These are phyloP conservation scores for Pseudotriccus pelzelni DNA, from an alignment of 2,797 vertebrate genomes.

Conservation along the genomic window DNA sequence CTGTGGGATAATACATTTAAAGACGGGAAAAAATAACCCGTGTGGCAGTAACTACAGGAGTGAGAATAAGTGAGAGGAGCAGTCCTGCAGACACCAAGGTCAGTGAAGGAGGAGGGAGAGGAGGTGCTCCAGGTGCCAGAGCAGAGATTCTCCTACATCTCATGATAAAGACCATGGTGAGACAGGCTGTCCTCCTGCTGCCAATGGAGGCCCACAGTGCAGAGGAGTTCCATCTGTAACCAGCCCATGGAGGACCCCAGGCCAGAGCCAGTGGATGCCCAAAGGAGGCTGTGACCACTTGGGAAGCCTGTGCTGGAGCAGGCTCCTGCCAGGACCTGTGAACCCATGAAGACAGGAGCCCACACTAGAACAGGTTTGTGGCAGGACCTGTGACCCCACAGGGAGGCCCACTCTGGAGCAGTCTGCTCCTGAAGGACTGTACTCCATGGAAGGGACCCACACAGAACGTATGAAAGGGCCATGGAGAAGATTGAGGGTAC, in stretches of 20 bases:
- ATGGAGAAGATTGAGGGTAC: neutral
- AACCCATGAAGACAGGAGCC: neutral
- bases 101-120: neutral
- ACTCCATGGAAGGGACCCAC: neutral
- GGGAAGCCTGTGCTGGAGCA: neutral
- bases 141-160: neutral
- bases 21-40: neutral
- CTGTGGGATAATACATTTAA: neutral
- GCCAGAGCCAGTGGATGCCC: neutral
- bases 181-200: no score
- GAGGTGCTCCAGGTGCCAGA: neutral
- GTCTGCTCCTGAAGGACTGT: neutral
- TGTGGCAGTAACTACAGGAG: neutral
- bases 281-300: neutral
- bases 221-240: neutral
- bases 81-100: neutral
- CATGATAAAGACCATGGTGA: neutral
- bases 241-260: neutral
- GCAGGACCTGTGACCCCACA: neutral
- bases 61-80: neutral
- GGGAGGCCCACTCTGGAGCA: neutral
- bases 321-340: neutral
- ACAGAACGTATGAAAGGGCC: neutral
- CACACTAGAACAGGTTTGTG: neutral
- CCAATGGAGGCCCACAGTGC: neutral